Base-by-base conservation (phyloP, 2,888 invertebrate species). In the Blastobasis lacticolella region DNA sequence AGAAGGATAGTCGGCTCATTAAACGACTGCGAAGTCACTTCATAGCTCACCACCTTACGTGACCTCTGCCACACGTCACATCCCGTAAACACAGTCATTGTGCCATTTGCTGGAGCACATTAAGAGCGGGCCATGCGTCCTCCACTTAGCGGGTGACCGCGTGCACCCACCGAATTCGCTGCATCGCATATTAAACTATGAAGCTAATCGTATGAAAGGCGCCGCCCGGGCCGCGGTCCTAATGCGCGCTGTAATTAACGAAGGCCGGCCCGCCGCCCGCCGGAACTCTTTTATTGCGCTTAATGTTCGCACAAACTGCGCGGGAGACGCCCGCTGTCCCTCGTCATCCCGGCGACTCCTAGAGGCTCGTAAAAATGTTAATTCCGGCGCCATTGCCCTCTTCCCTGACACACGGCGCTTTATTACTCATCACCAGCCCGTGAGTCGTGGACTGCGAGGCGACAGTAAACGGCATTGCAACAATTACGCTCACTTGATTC, bases 161-260 rank as follows among this genome's bases (percentile, higher is more conserved):
- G 41, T 37, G 40, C 51, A 50, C 62, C 63, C 66, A 55, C 69
- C 63, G 66, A 71, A 69, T 73, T 70, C 61, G 69, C 65, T 69
- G 67, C 66, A 23, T 23, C 23, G 23, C 23, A 3, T 23, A 23
- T 23, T 1, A 23, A 23, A 23, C 23, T 23, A 23, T 23, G 23
- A 2, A 67, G 61, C 62, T 71, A 69, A 61, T 60, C 55, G 69
- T 63, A 63, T 69, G 63, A 73, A 75, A 70, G 69, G 69, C 64
- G 66, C 69, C 71, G 50, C 10, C 45, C 23, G 23, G 23, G 49
- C 10, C 45, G 52, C 60, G 49, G 57, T 54, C 64, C 71, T 76
- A 76, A 80, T 78, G 75, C 67, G 64, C 55, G 60, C 57, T 61
- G 77, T 75, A 82, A 82, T 82, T 83, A 82, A 75, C 71, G 63